phyloP scores from a whole-genome alignment of 2,888 invertebrate species.

The Apamea crenata region DNA sequence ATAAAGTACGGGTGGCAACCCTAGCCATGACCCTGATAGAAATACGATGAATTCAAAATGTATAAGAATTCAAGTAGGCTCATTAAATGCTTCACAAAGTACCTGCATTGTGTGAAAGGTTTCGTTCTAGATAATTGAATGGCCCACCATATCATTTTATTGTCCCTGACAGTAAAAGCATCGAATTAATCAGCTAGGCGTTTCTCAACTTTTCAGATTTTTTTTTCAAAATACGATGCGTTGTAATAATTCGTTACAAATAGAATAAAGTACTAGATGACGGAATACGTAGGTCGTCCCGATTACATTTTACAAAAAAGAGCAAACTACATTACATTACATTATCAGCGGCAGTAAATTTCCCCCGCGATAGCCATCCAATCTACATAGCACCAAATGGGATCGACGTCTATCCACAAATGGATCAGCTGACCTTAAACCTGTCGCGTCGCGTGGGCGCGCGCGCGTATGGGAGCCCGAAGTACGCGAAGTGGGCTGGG shows the following conservation, averaged over 20 bases:
- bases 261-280: background rate
- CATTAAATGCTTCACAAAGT: slow-evolving; percentile 3
- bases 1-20: no score
- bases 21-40: background rate
- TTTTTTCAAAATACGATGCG: background rate
- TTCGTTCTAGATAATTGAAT: background rate
- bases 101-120: background rate
- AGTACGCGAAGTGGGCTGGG: slow-evolving; percentile 81
- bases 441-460: slow-evolving; percentile 76
- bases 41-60: slow-evolving; percentile 1
- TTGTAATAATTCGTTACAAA: background rate
- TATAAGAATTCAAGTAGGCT: background rate
- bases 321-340: slow-evolving; percentile 41
- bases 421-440: slow-evolving; percentile 82
- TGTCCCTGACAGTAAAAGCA: background rate
- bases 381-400: slow-evolving; percentile 67
- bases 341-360: slow-evolving; percentile 40
- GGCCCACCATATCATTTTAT: background rate
- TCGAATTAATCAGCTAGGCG: background rate
- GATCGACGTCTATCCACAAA: slow-evolving; percentile 73
- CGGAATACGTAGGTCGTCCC: background rate
- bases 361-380: slow-evolving; percentile 70
- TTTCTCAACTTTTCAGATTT: background rate
- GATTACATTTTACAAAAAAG: slow-evolving; percentile 3
- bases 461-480: slow-evolving; percentile 85